phyloP scores from a whole-genome alignment of 2,113 vertebrate species.

The Brienomyrus longianalis region DNA sequence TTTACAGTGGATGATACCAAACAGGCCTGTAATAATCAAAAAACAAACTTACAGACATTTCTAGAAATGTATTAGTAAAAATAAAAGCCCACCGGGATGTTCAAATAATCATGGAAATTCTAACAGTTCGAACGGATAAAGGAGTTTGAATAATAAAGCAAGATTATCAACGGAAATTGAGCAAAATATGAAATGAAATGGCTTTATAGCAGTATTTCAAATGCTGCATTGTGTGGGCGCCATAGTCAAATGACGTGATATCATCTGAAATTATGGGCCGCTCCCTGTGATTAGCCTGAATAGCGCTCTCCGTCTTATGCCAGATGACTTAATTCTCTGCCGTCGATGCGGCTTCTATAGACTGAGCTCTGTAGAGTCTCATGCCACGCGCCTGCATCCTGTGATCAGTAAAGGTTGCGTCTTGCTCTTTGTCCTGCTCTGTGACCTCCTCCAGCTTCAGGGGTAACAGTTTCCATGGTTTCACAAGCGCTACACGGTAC shows the following conservation, averaged over 20 bases:
- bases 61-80: not conserved
- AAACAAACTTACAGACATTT: not conserved
- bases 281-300: not conserved
- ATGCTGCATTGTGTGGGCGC: not conserved
- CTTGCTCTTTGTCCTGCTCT: not conserved
- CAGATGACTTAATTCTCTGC: not conserved
- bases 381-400: not conserved
- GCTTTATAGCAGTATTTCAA: not conserved
- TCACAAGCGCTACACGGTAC: not conserved
- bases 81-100: not conserved
- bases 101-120: not conserved
- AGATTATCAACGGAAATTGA: not conserved
- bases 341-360: not conserved
- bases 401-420: not conserved
- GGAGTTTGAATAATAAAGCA: not conserved
- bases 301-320: not conserved
- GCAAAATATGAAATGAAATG: not conserved
- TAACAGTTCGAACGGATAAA: not conserved
- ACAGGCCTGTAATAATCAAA: not conserved
- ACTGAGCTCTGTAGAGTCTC: not conserved
- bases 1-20: not conserved
- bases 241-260: not conserved
- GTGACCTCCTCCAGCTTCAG: not conserved
- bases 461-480: not conserved
- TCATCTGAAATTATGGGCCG: not conserved